Evolutionary conservation across 2,113 vertebrate species (phyloP).

Genomic region (Todiramphus chloris): DNA sequence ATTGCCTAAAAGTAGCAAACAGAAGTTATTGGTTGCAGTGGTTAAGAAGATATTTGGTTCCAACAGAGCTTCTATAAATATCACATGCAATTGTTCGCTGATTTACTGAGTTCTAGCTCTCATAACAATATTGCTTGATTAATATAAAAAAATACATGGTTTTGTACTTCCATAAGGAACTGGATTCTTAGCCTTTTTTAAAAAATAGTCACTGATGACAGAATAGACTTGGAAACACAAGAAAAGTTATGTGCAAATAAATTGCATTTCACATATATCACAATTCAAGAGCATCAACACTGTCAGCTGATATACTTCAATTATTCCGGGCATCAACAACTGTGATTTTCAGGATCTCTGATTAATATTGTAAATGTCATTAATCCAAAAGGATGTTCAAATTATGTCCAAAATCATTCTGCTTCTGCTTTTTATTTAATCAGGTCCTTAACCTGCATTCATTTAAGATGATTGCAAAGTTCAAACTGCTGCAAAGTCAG

Average conservation of each 20-base stretch:
- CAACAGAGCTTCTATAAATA: neutral
- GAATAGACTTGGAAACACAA: neutral
- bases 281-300: neutral
- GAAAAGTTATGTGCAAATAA: neutral
- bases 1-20: neutral
- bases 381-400: neutral
- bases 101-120: neutral
- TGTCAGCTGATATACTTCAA: neutral
- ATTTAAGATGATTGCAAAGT: conserved; percentile 21
- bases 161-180: neutral
- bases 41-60: neutral
- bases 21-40: neutral
- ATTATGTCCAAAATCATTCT: conserved; percentile 1
- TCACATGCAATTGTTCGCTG: neutral
- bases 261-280: neutral
- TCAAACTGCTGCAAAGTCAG: conserved; percentile 16
- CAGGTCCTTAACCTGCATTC: neutral
- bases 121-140: neutral
- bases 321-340: neutral
- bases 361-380: conserved; percentile 10
- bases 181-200: neutral
- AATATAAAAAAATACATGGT: neutral
- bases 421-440: conserved; percentile 7
- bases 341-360: neutral
- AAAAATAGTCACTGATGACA: neutral